These are phyloP conservation scores for Amazona guildingii DNA, from an alignment of 2,113 vertebrate genomes.

Conservation along the genomic window DNA sequence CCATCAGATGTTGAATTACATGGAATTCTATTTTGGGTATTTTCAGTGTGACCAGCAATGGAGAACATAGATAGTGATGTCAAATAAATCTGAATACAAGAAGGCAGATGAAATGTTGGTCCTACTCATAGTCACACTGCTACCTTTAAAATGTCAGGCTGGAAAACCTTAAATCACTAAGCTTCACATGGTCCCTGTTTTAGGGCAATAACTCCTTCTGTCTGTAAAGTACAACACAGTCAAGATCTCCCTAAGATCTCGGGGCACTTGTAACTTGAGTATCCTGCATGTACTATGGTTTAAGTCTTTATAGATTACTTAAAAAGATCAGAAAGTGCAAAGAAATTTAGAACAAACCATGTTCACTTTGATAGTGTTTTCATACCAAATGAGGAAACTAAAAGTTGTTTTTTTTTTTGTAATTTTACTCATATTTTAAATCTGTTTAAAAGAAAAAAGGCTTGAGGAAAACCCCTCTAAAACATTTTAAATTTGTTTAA, in stretches of 20 bases:
- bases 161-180: conserved; percentile 5
- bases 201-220: background rate
- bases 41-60: background rate
- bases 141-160: background rate
- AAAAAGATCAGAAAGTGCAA: conserved; percentile 43
- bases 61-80: background rate
- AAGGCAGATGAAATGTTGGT: background rate
- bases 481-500: background rate
- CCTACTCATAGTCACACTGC: background rate
- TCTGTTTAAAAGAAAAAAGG: background rate
- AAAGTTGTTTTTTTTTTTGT: background rate
- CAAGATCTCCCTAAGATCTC: conserved; percentile 21
- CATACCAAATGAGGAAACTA: conserved; percentile 17
- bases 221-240: background rate
- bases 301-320: conserved; percentile 49
- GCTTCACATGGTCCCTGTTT: background rate
- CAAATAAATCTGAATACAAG: conserved; percentile 13
- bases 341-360: conserved; percentile 42
- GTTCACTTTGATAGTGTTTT: conserved; percentile 30
- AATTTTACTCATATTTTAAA: background rate
- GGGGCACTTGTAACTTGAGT: conserved; percentile 48
- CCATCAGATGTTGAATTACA: background rate
- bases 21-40: background rate
- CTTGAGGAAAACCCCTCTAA: background rate
- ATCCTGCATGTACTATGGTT: conserved; percentile 11